These are phyloP conservation scores for Cyclargus thomasi DNA, from an alignment of 1,140 invertebrate genomes.

Conservation along the genomic window DNA sequence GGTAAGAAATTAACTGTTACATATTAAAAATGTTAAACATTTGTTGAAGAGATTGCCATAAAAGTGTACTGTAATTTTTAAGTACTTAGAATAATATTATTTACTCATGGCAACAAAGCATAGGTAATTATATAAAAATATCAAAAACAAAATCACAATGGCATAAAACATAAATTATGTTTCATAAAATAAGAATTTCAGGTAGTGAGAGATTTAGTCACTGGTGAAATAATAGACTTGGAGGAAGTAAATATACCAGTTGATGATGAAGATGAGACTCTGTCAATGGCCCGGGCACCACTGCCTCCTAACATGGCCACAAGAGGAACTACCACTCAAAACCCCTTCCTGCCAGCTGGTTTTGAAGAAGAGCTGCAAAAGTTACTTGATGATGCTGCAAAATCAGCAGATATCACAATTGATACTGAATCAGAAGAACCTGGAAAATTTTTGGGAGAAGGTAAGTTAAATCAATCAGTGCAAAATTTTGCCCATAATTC, in stretches of 20 bases:
- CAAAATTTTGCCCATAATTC: no score
- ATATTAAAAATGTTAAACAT: no score
- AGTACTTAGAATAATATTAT: no score
- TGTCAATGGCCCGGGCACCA: constrained; percentile 67
- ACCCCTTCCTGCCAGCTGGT: constrained; percentile 68
- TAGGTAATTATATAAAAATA: no score
- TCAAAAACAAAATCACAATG: no score
- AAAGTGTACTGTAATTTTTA: no score
- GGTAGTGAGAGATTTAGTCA: constrained; percentile 56
- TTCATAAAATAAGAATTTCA: constrained; percentile 26
- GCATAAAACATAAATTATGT: no score
- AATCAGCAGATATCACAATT: constrained; percentile 39
- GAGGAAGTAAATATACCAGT: constrained; percentile 57
- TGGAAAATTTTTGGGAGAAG: constrained; percentile 70
- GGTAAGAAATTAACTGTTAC: constrained; percentile 32
- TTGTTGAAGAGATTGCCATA: no score
- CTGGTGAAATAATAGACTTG: constrained; percentile 59
- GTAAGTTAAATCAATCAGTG: constrained; percentile 30
- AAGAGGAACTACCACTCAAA: constrained; percentile 58
- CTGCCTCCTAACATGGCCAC: constrained; percentile 63
- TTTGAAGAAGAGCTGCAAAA: constrained; percentile 64
- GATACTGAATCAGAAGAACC: constrained; percentile 52
- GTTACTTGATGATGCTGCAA: constrained; percentile 44
- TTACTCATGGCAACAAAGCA: no score
- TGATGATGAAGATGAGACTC: constrained; percentile 60